Percentiles rank a stretch among this genome's conserved stretches.
These are phyloP conservation scores for Amblyornis subalaris DNA, from an alignment of 2,113 vertebrate species.

Conservation along the genomic window DNA sequence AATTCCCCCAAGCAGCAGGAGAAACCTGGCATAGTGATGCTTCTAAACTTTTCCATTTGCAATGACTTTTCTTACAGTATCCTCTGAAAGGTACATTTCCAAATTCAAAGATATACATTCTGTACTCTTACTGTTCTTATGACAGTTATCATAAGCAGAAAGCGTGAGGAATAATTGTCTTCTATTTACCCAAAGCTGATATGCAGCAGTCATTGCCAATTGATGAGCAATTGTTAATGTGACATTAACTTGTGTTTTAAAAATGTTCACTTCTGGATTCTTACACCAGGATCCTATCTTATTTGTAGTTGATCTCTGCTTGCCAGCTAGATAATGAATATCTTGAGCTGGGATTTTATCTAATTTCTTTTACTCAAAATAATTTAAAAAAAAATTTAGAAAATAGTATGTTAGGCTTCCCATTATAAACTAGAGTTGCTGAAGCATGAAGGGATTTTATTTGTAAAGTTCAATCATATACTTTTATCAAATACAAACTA, in stretches of 20 bases:
- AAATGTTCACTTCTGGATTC: neutral
- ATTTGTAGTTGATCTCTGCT: neutral
- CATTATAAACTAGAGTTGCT: neutral
- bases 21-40: neutral
- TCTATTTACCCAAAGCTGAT: neutral
- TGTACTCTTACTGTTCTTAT: neutral
- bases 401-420: neutral
- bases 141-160: neutral
- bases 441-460: constrained; percentile 18
- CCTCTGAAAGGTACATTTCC: neutral
- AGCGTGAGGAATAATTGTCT: neutral
- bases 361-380: neutral
- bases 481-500: constrained; percentile 42
- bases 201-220: neutral
- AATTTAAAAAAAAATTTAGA: neutral
- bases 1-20: neutral
- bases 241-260: neutral
- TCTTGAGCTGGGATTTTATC: neutral
- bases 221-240: neutral
- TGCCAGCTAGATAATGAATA: neutral
- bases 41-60: neutral
- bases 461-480: constrained; percentile 51
- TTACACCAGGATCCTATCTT: neutral
- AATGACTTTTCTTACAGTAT: neutral
- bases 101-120: neutral